phyloP scores from a whole-genome alignment of 1,140 invertebrate species.

The Cydia amplana region DNA sequence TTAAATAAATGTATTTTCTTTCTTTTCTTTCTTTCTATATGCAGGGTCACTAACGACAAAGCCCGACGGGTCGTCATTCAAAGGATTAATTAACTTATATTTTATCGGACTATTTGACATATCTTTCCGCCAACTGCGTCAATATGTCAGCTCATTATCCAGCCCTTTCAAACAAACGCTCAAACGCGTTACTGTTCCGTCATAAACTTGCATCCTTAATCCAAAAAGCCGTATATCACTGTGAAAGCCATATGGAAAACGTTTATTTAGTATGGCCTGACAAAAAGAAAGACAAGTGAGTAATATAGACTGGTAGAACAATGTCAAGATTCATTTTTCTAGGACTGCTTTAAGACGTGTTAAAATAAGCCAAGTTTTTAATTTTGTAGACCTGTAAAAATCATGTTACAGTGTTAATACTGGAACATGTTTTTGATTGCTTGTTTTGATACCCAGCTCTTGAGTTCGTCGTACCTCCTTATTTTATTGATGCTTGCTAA shows the following conservation, averaged over 20 bases:
- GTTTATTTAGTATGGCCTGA: background rate
- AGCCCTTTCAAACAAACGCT: background rate
- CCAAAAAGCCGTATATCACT: background rate
- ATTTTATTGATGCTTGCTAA: background rate
- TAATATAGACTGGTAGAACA: background rate
- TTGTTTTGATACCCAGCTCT: too few relatives aligned
- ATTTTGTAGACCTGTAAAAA: too few relatives aligned
- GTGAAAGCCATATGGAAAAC: background rate
- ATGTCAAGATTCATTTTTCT: too few relatives aligned
- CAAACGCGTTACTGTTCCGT: conserved; percentile 8
- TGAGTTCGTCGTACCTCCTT: too few relatives aligned
- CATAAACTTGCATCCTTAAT: background rate
- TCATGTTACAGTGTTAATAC: too few relatives aligned
- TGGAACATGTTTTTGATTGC: too few relatives aligned
- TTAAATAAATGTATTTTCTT: too few relatives aligned
- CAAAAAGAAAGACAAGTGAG: background rate
- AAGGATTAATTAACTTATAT: background rate
- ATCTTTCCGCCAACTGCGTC: background rate
- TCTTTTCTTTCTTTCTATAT: too few relatives aligned
- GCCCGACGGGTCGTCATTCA: too few relatives aligned
- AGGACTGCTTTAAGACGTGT: too few relatives aligned
- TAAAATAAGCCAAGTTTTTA: too few relatives aligned
- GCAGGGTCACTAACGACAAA: too few relatives aligned
- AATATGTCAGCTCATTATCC: conserved; percentile 19
- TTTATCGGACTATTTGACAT: background rate